Evolutionary conservation across 2,888 invertebrate genomes (phyloP).

Genomic region (Hirtodrosophila confusa): DNA sequence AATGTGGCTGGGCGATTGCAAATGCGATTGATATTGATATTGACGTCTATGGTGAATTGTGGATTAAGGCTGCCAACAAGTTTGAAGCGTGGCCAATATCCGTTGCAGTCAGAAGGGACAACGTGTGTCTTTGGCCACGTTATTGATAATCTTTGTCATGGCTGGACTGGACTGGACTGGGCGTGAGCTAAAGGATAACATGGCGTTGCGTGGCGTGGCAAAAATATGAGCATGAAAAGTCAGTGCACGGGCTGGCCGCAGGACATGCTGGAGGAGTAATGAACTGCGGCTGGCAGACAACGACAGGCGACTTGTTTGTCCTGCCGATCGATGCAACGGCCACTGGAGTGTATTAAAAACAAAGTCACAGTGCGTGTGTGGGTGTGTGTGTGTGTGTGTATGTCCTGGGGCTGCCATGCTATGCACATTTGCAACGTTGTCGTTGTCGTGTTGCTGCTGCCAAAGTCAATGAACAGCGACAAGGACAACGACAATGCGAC

Average conservation of each 20-base stretch:
- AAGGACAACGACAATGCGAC: constrained; percentile 53
- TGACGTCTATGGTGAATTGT: constrained; percentile 31
- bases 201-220: constrained; percentile 28
- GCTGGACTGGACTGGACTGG: constrained; percentile 4
- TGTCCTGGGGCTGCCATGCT: constrained; percentile 36
- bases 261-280: constrained; percentile 69
- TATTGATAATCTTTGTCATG: constrained; percentile 76
- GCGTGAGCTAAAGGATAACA: constrained; percentile 59
- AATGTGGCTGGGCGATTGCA: constrained; percentile 21
- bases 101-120: constrained; percentile 45
- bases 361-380: constrained; percentile 65
- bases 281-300: constrained; percentile 62
- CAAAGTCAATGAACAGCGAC: constrained; percentile 75
- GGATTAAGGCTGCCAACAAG: constrained; percentile 54
- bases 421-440: constrained; percentile 37
- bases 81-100: constrained; percentile 64
- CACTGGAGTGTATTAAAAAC: constrained; percentile 78
- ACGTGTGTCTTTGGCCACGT: constrained; percentile 50
- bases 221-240: constrained; percentile 68
- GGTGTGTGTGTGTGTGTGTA: constrained; percentile 21
- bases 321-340: constrained; percentile 70
- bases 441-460: constrained; percentile 46
- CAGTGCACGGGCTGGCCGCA: constrained; percentile 41
- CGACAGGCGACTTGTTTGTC: constrained; percentile 70
- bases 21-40: constrained; percentile 60